phyloP scores from a whole-genome alignment of 1,140 invertebrate species.

The Fopius arisanus region DNA sequence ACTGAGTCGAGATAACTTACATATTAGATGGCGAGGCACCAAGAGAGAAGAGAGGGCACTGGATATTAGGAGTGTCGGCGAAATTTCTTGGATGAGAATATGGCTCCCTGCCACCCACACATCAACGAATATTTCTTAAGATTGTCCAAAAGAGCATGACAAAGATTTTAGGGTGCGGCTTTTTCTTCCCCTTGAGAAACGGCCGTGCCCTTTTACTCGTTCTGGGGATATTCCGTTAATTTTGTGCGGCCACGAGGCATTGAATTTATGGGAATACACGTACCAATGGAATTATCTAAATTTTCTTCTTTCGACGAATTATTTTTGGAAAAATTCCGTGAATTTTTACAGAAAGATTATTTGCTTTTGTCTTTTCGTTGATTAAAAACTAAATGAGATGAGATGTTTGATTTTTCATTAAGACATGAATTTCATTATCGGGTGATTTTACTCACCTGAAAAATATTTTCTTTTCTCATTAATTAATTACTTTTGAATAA shows the following conservation, averaged over 20 bases:
- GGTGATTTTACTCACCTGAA: no score
- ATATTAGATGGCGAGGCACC: slow-evolving; percentile 18
- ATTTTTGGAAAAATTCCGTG: no score
- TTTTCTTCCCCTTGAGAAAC: neutral
- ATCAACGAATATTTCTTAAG: slow-evolving; percentile 1
- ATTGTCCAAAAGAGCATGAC: slow-evolving; percentile 19
- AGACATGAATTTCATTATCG: no score
- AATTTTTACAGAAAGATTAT: neutral
- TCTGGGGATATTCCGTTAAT: neutral
- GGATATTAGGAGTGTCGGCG: slow-evolving; percentile 19
- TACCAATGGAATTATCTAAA: slow-evolving; percentile 13
- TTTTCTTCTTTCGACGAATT: neutral
- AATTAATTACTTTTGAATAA: no score
- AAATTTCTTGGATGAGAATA: neutral
- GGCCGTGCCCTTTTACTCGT: slow-evolving; percentile 22
- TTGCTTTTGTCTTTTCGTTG: no score
- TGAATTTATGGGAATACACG: slow-evolving; percentile 29
- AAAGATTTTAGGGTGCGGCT: slow-evolving; percentile 25
- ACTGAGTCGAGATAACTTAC: slow-evolving; percentile 21
- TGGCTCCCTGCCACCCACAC: slow-evolving; percentile 15
- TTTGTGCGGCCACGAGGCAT: neutral
- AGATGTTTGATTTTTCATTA: no score
- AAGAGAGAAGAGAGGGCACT: neutral
- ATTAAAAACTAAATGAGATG: no score
- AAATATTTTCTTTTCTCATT: neutral